A percentile compares a stretch with the other conserved stretches of the same genome.
Conservation (phyloP, 2,888 invertebrate species). For the Synanthedon myopaeformis region DNA sequence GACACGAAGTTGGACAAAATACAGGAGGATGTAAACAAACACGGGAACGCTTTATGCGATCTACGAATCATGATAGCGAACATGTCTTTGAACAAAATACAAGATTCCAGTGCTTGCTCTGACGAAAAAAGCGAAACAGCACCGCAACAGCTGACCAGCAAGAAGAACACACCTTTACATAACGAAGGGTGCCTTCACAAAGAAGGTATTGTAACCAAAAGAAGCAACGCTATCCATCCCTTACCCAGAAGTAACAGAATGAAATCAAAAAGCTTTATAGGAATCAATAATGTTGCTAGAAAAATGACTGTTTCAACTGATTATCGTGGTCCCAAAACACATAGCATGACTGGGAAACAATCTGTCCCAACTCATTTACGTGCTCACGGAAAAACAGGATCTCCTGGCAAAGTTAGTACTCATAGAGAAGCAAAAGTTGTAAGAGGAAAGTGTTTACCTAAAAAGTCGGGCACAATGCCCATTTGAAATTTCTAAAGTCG, state of each 20-base stretch:
- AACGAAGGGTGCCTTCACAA: slow-evolving; percentile 16
- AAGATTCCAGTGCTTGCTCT: slow-evolving; percentile 14
- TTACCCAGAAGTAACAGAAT: slow-evolving; percentile 7
- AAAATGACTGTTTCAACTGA: too few species aligned
- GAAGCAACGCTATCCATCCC: slow-evolving; percentile 16
- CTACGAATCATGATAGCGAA: slow-evolving; percentile 31
- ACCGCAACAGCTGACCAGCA: slow-evolving; percentile 10
- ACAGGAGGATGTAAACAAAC: slow-evolving; percentile 37
- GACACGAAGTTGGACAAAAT: slow-evolving; percentile 45
- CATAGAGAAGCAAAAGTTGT: too few species aligned
- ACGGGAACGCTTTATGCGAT: slow-evolving; percentile 39
- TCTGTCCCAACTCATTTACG: too few species aligned
- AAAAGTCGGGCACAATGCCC: too few species aligned
- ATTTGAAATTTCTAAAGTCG: too few species aligned
- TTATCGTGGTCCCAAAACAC: too few species aligned
- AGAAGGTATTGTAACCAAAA: slow-evolving; percentile 13
- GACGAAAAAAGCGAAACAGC: slow-evolving; percentile 16
- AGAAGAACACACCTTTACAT: slow-evolving; percentile 22
- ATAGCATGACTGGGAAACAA: too few species aligned
- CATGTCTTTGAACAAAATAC: background rate
- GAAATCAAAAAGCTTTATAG: too few species aligned
- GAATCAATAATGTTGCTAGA: too few species aligned
- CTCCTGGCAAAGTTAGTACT: too few species aligned
- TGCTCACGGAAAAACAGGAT: too few species aligned
- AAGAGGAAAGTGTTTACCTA: too few species aligned